These are phyloP conservation scores for Sebastes minor DNA, from an alignment of 2,797 vertebrate genomes.

Conservation along the genomic window DNA sequence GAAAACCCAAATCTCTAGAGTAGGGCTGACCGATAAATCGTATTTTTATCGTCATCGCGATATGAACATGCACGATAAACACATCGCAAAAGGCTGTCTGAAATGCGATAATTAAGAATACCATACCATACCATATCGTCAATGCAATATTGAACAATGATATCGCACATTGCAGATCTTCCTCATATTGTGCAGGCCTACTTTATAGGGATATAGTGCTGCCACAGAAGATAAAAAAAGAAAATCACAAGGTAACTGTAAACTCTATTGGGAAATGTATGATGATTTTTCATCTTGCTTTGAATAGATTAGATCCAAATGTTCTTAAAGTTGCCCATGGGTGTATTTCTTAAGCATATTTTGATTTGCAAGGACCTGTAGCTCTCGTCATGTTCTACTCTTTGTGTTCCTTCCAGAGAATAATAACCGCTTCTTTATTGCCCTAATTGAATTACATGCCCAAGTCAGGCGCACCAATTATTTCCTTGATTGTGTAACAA, in stretches of 20 bases:
- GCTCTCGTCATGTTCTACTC: not conserved
- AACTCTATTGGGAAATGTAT: not conserved
- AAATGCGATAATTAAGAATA: no score
- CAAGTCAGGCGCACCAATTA: constrained; percentile 50
- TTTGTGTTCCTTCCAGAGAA: constrained; percentile 28
- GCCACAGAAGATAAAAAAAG: not conserved
- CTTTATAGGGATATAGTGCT: not conserved
- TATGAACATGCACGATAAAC: no score
- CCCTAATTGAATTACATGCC: constrained; percentile 66
- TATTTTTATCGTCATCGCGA: no score
- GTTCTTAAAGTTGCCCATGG: not conserved
- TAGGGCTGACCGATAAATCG: fast-evolving
- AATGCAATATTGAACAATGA: no score
- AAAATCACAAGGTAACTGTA: not conserved
- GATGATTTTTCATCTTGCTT: not conserved
- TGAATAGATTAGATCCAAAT: constrained; percentile 21
- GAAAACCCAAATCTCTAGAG: not conserved
- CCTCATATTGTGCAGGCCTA: no score
- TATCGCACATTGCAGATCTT: no score
- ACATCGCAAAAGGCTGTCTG: no score
- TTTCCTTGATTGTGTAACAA: constrained; percentile 64
- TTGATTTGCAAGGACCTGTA: constrained; percentile 31
- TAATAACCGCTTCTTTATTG: constrained; percentile 39
- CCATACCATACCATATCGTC: no score
- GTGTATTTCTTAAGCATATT: constrained; percentile 14